phyloP scores from a whole-genome alignment of 2,888 invertebrate genomes.

The Drosophila austrosaltans region DNA sequence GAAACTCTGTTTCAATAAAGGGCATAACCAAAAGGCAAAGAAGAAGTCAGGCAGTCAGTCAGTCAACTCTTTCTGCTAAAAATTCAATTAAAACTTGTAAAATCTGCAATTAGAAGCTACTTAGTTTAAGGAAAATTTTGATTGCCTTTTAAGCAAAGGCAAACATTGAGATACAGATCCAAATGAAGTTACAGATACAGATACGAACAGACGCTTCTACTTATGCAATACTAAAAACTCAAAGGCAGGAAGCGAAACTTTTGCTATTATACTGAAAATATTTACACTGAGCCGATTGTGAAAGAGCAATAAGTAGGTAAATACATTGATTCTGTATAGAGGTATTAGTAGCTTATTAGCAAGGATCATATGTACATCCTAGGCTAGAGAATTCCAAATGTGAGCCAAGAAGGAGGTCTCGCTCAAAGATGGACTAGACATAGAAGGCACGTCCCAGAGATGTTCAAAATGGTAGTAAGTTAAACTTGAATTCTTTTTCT shows the following conservation, averaged over 20 bases:
- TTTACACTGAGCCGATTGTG: background rate
- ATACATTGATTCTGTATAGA: background rate
- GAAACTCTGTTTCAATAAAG: slow-evolving; percentile 4
- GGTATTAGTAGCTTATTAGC: too few relatives aligned
- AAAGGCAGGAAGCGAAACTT: slow-evolving; percentile 26
- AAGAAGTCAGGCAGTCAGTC: background rate
- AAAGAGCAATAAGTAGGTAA: background rate
- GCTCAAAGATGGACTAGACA: too few relatives aligned
- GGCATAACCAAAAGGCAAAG: slow-evolving; percentile 1
- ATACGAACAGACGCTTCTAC: slow-evolving; percentile 22
- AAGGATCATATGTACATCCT: too few relatives aligned
- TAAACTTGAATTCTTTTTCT: too few relatives aligned
- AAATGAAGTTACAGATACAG: slow-evolving; percentile 38
- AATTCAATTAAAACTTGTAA: slow-evolving; percentile 47
- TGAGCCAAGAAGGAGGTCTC: too few relatives aligned
- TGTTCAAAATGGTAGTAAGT: too few relatives aligned
- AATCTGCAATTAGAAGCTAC: slow-evolving; percentile 40
- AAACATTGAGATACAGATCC: slow-evolving; percentile 51
- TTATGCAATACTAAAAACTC: slow-evolving; percentile 38
- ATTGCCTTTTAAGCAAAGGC: slow-evolving; percentile 52
- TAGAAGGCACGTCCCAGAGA: too few relatives aligned
- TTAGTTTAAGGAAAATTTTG: slow-evolving; percentile 7
- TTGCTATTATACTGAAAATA: slow-evolving; percentile 25
- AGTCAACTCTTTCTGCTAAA: slow-evolving; percentile 5
- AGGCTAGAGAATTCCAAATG: too few relatives aligned